Base-by-base conservation (phyloP, 2,113 vertebrate genomes). In the Polypterus senegalus region DNA sequence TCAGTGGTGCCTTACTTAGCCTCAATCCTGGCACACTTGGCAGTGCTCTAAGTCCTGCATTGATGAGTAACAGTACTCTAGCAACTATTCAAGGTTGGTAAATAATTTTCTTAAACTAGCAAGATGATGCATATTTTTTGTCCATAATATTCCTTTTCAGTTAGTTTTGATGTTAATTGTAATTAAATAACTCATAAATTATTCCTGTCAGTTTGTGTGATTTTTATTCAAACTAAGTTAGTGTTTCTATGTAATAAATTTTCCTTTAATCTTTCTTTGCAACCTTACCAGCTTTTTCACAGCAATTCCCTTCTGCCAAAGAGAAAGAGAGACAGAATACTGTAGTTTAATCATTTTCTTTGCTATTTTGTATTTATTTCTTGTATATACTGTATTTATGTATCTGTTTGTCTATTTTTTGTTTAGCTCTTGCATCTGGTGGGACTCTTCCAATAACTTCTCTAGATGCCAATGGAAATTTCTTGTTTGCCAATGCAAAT, bases 31-130 rank as follows among this genome's bases (percentile, higher is more conserved):
- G 92, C 67, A 89, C 88, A 55, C 85, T 98, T 66, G 84, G 96
- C 66, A 79, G 91, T 66, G 91, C 91, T 9, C 83, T 97, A 75
- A 91, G 89, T 81, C 93, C 94, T 0, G 92, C 94, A 74, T 83
- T 98, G 74, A 91, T 99, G 94, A 97, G 91, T 80, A 99, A 94
- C 86, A 99, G 89, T 78, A 96, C 94, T 62, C 88, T 99, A 83
- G 96, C 94, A 74, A 97, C 94, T 64, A 96, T 99, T 81, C 94
- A 97, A 97, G 96, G 94, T 97, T 65, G 77, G 88, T 86, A 69
- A 59, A 66, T 46, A 54, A 7, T 54, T 61, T 27, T 27, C 27
- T 27, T 27, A 27, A 27, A 27, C 27, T 27, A 27, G 27, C 27
- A 62, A 10, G 3, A n/a, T 5, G 46, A 44, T 5, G 9, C 10